A percentile compares a stretch with the other conserved stretches of the same genome.
These are phyloP conservation scores for Scolanthus callimorphus DNA, from an alignment of 92 coral and sea anemone genomes.

Conservation along the genomic window DNA sequence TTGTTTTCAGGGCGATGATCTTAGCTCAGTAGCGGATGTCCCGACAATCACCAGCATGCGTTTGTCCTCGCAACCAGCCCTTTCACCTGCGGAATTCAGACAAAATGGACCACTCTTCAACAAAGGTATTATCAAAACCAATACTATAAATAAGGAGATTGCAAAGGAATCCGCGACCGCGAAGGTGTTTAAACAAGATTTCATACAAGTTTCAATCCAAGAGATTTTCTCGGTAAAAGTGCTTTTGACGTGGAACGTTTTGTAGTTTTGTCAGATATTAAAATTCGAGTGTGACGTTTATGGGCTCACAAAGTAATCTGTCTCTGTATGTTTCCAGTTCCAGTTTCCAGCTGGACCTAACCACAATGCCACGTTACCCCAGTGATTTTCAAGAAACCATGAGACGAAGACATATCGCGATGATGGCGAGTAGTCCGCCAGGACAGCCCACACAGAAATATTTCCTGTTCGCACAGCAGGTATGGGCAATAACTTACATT, in stretches of 20 bases:
- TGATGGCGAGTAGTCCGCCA: constrained; percentile 86
- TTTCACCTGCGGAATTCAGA: constrained; percentile 71
- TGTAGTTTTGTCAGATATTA: background rate
- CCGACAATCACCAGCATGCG: constrained; percentile 3
- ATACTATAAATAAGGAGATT: too few species aligned
- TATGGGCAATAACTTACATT: too few species aligned
- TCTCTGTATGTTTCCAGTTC: constrained; percentile 36
- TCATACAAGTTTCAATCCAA: too few species aligned
- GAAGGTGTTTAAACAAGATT: too few species aligned
- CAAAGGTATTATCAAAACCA: constrained; percentile 66
- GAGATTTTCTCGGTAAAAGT: background rate
- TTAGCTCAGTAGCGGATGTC: constrained; percentile 4
- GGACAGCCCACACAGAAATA: constrained; percentile 70
- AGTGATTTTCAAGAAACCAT: constrained; percentile 59
- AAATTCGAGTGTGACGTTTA: too few species aligned
- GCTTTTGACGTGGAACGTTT: background rate
- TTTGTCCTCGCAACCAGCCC: constrained; percentile 35
- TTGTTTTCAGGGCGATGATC: constrained; percentile 22
- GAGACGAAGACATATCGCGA: constrained; percentile 31
- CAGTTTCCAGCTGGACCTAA: constrained; percentile 44
- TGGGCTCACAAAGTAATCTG: too few species aligned
- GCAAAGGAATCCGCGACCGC: too few species aligned
- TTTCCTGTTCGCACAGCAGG: constrained; percentile 90
- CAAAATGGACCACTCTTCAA: constrained; percentile 73
- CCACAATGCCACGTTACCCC: constrained; percentile 49